Evolutionary conservation across 64 coral and sea anemone genomes (phyloP), one percentile per base, ranked within the genome.

Genomic region (Pocillopora damicornis): DNA sequence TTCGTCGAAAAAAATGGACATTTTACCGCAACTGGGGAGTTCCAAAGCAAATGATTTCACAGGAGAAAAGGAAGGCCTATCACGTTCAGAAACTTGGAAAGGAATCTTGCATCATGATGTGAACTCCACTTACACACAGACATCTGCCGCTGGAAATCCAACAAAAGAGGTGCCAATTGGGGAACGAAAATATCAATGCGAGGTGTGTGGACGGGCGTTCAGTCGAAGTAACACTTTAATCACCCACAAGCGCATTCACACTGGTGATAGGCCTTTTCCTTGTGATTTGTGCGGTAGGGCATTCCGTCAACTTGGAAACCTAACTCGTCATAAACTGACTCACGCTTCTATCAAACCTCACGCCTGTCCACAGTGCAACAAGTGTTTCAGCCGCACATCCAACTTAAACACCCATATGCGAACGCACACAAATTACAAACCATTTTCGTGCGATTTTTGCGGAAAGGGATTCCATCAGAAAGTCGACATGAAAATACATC

Each of bases 341-440:
- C 67, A 71, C n/a, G 67, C 18, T 71, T 20, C n/a, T 9, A 11
- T 71, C n/a, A 71, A 30, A n/a, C 67, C 67, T n/a, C 67, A 71
- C 22, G 12, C 63, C 0, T 88, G 87, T 18, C 61, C 35, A 1
- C 60, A 78, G 42, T 88, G 87, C 75, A 88, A 79, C 9, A 88
- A 88, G 30, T 62, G 74, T 4, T 88, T 88, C 17, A 88, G 77
- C 26, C 30, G 87, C 76, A 67, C 87, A 30, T 88, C 87, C 34
- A 88, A 88, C 42, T 76, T 88, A 20, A 77, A 88, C 75, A 88
- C 87, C 63, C 87, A 88, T 23, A 88, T 88, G 75, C 37, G 87
- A 51, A 88, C 75, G 14, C 87, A 88, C 59, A 77, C 87, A 17
- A 60, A 74, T 14, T 60, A 88, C 75, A 88, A 88, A 60, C 87